A percentile compares a stretch with the other conserved stretches of the same genome.
Evolutionary conservation across 2,888 invertebrate genomes (phyloP).

Genomic region (Diadegma fenestrale): DNA sequence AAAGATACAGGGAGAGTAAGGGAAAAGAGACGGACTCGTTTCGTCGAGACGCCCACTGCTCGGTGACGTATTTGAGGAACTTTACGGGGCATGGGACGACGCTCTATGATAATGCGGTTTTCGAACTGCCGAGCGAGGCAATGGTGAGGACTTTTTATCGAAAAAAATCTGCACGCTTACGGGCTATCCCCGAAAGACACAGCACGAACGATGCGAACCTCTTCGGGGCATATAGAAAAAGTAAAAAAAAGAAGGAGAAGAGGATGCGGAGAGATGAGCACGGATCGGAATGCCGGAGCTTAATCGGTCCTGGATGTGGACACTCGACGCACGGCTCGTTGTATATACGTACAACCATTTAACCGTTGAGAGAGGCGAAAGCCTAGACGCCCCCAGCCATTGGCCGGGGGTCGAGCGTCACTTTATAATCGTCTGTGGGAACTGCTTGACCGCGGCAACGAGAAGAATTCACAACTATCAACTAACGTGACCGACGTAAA

Average conservation of each 20-base stretch:
- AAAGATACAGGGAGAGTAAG: not conserved
- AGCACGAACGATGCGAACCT: conserved; percentile 2
- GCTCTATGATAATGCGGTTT: conserved; percentile 60
- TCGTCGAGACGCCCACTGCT: conserved; percentile 65
- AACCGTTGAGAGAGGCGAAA: conserved; percentile 41
- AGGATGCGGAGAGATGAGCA: conserved; percentile 43
- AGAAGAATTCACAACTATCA: conserved; percentile 30
- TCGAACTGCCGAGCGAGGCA: conserved; percentile 52
- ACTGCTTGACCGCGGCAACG: conserved; percentile 60
- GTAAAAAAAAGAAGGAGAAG: conserved; percentile 2
- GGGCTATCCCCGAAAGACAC: conserved; percentile 46
- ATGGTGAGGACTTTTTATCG: conserved; percentile 19
- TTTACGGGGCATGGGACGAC: conserved; percentile 55
- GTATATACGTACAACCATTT: conserved; percentile 62
- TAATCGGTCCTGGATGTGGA: conserved; percentile 56
- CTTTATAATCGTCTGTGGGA: conserved; percentile 65
- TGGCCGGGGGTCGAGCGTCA: conserved; percentile 57
- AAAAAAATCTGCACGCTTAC: conserved; percentile 1
- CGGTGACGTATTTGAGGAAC: conserved; percentile 69
- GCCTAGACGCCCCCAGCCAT: conserved; percentile 42
- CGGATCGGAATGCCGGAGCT: conserved; percentile 60
- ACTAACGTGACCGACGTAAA: conserved; percentile 21
- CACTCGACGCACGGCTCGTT: conserved; percentile 60
- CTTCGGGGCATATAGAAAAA: not conserved
- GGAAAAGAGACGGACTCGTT: conserved; percentile 56